Evolutionary conservation across 2,113 vertebrate genomes (phyloP).

Genomic region (Trematomus loennbergii): DNA sequence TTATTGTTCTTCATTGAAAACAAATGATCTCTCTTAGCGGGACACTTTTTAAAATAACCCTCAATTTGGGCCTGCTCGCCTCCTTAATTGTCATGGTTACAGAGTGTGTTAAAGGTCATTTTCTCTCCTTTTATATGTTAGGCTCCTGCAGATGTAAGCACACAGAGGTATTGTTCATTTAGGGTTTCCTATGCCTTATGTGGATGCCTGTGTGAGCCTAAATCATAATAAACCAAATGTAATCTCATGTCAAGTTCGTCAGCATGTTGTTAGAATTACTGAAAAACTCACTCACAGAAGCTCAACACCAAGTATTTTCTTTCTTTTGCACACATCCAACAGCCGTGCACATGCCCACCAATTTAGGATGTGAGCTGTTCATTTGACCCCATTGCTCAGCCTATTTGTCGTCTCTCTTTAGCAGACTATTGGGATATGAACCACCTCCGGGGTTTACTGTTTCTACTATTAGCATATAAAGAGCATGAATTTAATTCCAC

Average conservation of each 20-base stretch:
- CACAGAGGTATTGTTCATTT: background rate
- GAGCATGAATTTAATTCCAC: constrained; percentile 54
- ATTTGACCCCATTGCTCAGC: constrained; percentile 66
- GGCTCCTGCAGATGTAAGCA: background rate
- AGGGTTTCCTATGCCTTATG: constrained; percentile 5
- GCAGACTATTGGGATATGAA: constrained; percentile 54
- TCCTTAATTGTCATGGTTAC: too few relatives aligned
- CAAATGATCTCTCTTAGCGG: background rate
- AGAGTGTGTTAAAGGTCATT: background rate
- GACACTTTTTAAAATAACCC: background rate
- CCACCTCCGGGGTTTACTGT: constrained; percentile 60
- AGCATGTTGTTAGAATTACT: constrained; percentile 16
- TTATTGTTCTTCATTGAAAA: background rate
- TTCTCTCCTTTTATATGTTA: background rate
- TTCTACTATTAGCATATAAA: constrained; percentile 71
- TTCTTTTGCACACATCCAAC: constrained; percentile 18
- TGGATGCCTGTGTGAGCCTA: background rate
- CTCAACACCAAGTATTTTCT: constrained; percentile 22
- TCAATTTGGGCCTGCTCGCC: background rate
- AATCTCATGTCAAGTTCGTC: constrained; percentile 25
- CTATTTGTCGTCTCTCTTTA: constrained; percentile 54
- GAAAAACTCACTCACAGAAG: constrained; percentile 1
- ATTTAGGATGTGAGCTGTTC: constrained; percentile 47
- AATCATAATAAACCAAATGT: constrained; percentile 5
- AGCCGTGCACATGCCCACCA: constrained; percentile 9